Percentiles rank a stretch among this genome's conserved stretches.
Conservation (phyloP, 2,797 vertebrate species). For the Phaenicophaeus curvirostris region DNA sequence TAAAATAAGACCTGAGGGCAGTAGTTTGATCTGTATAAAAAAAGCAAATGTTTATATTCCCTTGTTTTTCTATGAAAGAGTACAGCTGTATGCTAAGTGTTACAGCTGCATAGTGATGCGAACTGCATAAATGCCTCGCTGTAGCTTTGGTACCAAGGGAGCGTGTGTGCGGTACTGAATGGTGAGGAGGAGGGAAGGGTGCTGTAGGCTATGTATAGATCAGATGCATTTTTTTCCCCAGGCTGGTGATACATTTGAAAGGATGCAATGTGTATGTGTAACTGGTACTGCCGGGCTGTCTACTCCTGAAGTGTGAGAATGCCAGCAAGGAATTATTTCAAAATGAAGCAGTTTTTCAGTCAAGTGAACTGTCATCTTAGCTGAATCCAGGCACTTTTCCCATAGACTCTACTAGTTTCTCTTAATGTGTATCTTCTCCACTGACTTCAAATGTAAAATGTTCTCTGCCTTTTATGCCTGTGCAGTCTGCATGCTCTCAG, state of each 20-base stretch:
- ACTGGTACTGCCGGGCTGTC: conserved; percentile 63
- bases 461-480: not conserved
- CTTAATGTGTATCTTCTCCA: not conserved
- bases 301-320: not conserved
- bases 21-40: conserved; percentile 20
- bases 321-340: not conserved
- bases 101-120: conserved; percentile 54
- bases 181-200: not conserved
- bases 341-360: not conserved
- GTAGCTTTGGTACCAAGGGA: conserved; percentile 46
- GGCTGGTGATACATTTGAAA: conserved; percentile 33
- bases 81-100: conserved; percentile 41
- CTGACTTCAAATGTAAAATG: not conserved
- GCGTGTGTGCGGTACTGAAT: not conserved
- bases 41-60: not conserved
- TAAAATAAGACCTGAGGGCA: not conserved
- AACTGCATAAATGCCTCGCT: conserved; percentile 56
- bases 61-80: conserved; percentile 34
- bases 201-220: conserved; percentile 21
- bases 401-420: not conserved
- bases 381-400: not conserved
- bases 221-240: not conserved
- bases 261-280: conserved; percentile 50
- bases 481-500: not conserved
- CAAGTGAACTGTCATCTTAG: not conserved